These are phyloP conservation scores for Shargacucullia verbasci DNA, from an alignment of 2,888 invertebrate species.

Conservation along the genomic window DNA sequence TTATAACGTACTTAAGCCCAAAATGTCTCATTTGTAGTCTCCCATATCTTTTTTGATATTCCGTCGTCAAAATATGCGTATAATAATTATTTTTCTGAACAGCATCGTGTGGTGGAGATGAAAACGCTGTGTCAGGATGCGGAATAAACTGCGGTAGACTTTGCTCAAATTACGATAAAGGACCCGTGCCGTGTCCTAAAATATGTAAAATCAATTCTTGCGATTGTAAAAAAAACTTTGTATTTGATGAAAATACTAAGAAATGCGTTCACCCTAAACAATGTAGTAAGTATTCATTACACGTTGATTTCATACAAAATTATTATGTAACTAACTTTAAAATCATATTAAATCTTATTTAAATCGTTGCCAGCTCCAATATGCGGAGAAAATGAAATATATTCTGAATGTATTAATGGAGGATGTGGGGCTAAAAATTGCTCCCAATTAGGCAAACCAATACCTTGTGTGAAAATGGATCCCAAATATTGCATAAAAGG, in stretches of 20 bases:
- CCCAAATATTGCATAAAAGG: slow-evolving; percentile 62
- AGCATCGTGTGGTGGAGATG: slow-evolving; percentile 55
- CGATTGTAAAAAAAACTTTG: slow-evolving; percentile 55
- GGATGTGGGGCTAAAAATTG: slow-evolving; percentile 65
- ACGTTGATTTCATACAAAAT: neutral
- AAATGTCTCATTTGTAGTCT: too few species aligned
- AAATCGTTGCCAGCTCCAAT: slow-evolving; percentile 39
- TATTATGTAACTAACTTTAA: neutral
- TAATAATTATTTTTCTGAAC: too few species aligned
- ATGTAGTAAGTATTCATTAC: slow-evolving; percentile 55
- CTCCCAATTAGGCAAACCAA: slow-evolving; percentile 57
- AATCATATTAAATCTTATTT: neutral
- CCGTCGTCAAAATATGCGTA: too few species aligned
- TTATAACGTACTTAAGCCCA: too few species aligned
- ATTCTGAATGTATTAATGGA: slow-evolving; percentile 61
- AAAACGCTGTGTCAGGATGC: slow-evolving; percentile 59
- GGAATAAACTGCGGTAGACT: slow-evolving; percentile 55
- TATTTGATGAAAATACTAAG: slow-evolving; percentile 45
- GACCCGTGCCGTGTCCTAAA: slow-evolving; percentile 24
- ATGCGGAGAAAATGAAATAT: slow-evolving; percentile 62
- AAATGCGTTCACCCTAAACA: slow-evolving; percentile 55
- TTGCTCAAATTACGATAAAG: slow-evolving; percentile 49
- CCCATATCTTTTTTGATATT: too few species aligned
- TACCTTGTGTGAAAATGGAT: slow-evolving; percentile 58
- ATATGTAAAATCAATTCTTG: slow-evolving; percentile 52